These are phyloP conservation scores for Polietes domitor DNA, from an alignment of 2,888 invertebrate species.

Conservation along the genomic window DNA sequence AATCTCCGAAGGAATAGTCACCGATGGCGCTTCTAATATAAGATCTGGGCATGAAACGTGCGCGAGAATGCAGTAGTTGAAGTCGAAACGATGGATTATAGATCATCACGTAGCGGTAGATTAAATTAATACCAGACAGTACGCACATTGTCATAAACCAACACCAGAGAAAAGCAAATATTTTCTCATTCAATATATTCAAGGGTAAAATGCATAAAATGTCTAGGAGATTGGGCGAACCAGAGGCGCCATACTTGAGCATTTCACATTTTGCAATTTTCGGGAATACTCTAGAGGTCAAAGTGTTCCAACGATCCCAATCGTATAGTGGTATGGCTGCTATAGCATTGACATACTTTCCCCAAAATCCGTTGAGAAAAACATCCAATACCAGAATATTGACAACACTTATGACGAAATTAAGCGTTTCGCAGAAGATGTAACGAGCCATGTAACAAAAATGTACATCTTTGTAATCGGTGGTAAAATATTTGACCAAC, in stretches of 20 bases:
- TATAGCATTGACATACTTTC: slow-evolving; percentile 76
- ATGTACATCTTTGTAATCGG: slow-evolving; percentile 76
- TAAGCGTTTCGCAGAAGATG: slow-evolving; percentile 87
- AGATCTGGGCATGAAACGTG: slow-evolving; percentile 71
- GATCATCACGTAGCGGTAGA: slow-evolving; percentile 85
- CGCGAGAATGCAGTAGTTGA: slow-evolving; percentile 72
- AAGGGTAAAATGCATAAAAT: slow-evolving; percentile 88
- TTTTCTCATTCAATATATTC: slow-evolving; percentile 90
- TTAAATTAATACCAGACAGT: slow-evolving; percentile 84
- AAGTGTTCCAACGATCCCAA: slow-evolving; percentile 77
- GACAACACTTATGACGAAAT: slow-evolving; percentile 86
- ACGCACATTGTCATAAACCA: slow-evolving; percentile 87
- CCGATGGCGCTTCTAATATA: slow-evolving; percentile 70
- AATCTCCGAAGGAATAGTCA: slow-evolving; percentile 85
- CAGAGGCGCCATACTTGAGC: slow-evolving; percentile 92
- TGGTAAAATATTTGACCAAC: slow-evolving; percentile 75
- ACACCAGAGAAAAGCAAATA: slow-evolving; percentile 88
- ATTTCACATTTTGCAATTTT: slow-evolving; percentile 94
- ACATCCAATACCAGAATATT: slow-evolving; percentile 77
- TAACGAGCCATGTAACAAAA: slow-evolving; percentile 85
- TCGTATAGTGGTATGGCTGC: slow-evolving; percentile 74
- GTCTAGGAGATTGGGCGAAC: slow-evolving; percentile 89
- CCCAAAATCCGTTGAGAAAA: slow-evolving; percentile 78
- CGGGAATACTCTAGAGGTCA: slow-evolving; percentile 78
- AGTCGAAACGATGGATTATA: slow-evolving; percentile 79